Evolutionary conservation across 2,888 invertebrate genomes (phyloP).

Genomic region (Hartigia nigra): DNA sequence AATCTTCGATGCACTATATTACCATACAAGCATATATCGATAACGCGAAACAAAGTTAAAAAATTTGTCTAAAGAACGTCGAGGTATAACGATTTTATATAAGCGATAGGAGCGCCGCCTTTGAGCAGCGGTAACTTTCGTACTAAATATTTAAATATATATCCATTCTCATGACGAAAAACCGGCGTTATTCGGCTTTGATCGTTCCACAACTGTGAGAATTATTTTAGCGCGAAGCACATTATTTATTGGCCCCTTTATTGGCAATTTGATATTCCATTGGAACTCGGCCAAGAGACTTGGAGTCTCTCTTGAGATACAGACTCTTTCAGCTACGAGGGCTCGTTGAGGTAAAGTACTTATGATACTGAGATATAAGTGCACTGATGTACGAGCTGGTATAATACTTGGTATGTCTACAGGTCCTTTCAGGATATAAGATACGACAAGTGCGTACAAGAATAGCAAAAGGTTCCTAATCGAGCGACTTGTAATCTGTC

Average conservation of each 20-base stretch:
- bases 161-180: not conserved
- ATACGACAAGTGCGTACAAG: not conserved
- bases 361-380: not conserved
- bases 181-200: slow-evolving; percentile 36
- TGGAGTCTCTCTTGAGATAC: not conserved
- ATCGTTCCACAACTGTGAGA: slow-evolving; percentile 37
- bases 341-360: not conserved
- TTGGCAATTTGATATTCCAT: slow-evolving; percentile 52
- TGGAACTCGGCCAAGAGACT: slow-evolving; percentile 44
- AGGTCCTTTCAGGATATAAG: not conserved
- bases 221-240: slow-evolving; percentile 52
- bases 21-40: not conserved
- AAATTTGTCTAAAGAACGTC: not conserved
- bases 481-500: not conserved
- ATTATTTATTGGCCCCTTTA: slow-evolving; percentile 54
- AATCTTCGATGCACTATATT: not conserved
- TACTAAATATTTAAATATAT: not conserved
- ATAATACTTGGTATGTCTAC: not conserved
- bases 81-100: not conserved
- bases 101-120: not conserved
- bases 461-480: not conserved
- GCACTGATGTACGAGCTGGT: not conserved
- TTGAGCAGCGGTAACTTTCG: not conserved
- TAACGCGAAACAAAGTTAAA: not conserved
- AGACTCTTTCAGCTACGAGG: not conserved